These are phyloP conservation scores for Augochlorella aurata DNA, from an alignment of 2,888 invertebrate genomes.

Conservation along the genomic window DNA sequence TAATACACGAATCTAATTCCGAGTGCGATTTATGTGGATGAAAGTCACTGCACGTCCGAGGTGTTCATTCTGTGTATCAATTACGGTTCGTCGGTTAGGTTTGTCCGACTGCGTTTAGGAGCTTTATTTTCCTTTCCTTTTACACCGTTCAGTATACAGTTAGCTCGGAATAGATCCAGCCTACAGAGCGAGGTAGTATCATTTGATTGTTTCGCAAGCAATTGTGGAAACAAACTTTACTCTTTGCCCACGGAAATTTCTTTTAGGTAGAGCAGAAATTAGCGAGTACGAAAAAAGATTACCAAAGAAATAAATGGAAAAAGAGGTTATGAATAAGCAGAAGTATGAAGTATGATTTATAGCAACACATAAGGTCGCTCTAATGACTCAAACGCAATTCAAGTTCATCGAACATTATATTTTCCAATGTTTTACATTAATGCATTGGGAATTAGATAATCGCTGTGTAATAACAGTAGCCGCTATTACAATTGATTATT, in stretches of 20 bases:
- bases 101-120: background rate
- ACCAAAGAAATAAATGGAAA: background rate
- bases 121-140: constrained; percentile 1
- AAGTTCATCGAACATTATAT: no score
- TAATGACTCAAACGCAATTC: no score
- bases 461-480: no score
- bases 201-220: background rate
- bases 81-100: constrained; percentile 15
- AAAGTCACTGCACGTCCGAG: constrained; percentile 39
- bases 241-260: background rate
- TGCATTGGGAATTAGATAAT: no score
- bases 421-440: no score
- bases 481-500: no score
- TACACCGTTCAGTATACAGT: constrained; percentile 19
- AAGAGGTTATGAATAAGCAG: no score
- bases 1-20: constrained; percentile 42
- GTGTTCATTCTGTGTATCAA: constrained; percentile 39
- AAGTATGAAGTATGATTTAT: no score
- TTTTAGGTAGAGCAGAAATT: background rate
- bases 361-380: no score
- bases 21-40: constrained; percentile 28
- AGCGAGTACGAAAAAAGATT: background rate
- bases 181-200: background rate
- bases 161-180: constrained; percentile 3
- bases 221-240: background rate